Evolutionary conservation across 1,140 invertebrate genomes (phyloP), one percentile per base, ranked within the genome.

Genomic region (Atopsyche davidsoni): DNA sequence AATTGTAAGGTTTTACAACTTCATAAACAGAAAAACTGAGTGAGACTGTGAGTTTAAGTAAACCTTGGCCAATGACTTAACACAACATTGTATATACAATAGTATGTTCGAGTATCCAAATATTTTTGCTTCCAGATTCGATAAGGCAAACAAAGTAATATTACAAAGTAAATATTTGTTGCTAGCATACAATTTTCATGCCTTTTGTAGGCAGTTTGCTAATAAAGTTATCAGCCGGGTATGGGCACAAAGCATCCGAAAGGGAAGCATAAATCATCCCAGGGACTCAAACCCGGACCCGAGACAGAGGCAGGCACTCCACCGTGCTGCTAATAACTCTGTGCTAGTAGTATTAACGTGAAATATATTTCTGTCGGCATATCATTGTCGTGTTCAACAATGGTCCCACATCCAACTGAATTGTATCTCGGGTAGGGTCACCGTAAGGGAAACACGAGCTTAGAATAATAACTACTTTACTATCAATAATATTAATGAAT

Each of bases 351-450:
- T 53, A 44, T 54, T 54, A 49, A 44, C 46, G 46, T 44, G 22
- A 48, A 54, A 54, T 54, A 49, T 54, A 54, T 54, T 54, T 49
- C 43, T 21, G 31, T 35, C 34, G 11, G 9, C 22, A 53, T 47
- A 50, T 41, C 22, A 25, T 39, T 3, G 36, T 28, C 13, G 43
- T 39, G 46, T 50, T 13, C 36, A 31, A 54, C 51, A 54, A 54
- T 43, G 45, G 16, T 4, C 32, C 34, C 28, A 22, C 10, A 38
- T 18, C 10, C 3, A 18, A 16, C 21, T 38, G 17, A 18, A 19
- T 38, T 19, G 7, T 16, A 2, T 34, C 16, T 9, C 17, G 17
- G 10, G 10, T 17, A 2, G 35, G 3, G 17, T 10, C 35, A n/a
- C 2, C 4, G 35, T 38, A 19, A 16, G 7, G 25, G 25, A n/a